Conservation (phyloP, 2,113 vertebrate species). For the Urocynchramus pylzowi region DNA sequence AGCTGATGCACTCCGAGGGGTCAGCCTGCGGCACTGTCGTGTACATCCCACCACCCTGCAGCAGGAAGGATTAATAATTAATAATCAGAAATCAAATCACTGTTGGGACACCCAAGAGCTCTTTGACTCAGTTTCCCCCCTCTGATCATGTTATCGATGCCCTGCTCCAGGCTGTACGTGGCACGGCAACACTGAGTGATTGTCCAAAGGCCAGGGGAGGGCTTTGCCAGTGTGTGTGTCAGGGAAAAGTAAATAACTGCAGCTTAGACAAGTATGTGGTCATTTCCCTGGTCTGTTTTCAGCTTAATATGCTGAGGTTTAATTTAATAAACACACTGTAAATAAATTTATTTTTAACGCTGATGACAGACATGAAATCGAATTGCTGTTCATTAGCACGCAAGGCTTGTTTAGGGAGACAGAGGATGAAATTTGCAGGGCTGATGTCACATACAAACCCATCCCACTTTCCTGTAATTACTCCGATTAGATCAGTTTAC, state of each 20-base stretch:
- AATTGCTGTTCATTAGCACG: not conserved
- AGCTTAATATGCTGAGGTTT: not conserved
- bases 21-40: slow-evolving; percentile 81
- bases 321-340: slow-evolving; percentile 15
- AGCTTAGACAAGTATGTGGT: slow-evolving; percentile 32
- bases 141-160: not conserved
- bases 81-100: not conserved
- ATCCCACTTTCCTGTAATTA: slow-evolving; percentile 65
- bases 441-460: slow-evolving; percentile 62
- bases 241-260: slow-evolving; percentile 40
- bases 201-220: not conserved
- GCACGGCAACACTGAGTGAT: not conserved
- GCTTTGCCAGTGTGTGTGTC: not conserved
- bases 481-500: slow-evolving; percentile 45
- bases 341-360: slow-evolving; percentile 27
- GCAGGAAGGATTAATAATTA: not conserved
- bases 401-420: not conserved
- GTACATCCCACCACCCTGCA: slow-evolving; percentile 83
- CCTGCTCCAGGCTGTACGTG: not conserved
- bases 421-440: not conserved
- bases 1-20: slow-evolving; percentile 83
- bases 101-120: not conserved
- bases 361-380: slow-evolving; percentile 20
- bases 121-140: not conserved
- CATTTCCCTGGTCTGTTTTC: slow-evolving; percentile 50